These are phyloP conservation scores for Dicranocentrus wangi DNA, from an alignment of 2,888 invertebrate species.

Conservation along the genomic window DNA sequence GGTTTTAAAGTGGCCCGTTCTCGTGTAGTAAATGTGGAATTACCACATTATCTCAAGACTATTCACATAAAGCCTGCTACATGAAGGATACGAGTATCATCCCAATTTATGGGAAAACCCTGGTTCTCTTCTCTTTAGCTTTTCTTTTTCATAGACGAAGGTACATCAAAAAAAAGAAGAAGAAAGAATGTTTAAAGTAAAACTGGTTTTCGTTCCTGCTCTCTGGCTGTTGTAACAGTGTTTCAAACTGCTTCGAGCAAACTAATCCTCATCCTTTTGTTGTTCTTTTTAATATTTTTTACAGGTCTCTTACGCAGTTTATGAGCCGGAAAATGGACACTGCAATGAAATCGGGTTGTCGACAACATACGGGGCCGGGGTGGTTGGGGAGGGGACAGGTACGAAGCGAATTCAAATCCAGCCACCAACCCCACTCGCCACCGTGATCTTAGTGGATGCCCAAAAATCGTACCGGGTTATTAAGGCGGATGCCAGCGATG, in stretches of 20 bases:
- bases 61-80: too few relatives aligned
- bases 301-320: constrained; percentile 89
- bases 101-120: too few relatives aligned
- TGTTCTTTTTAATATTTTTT: constrained; percentile 34
- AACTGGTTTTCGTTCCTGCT: too few relatives aligned
- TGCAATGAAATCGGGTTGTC: constrained; percentile 72
- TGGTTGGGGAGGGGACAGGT: constrained; percentile 81
- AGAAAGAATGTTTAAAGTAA: too few relatives aligned
- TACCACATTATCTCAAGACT: too few relatives aligned
- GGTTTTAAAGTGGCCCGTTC: too few relatives aligned
- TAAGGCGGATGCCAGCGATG: constrained; percentile 83
- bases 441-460: constrained; percentile 83
- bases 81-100: too few relatives aligned
- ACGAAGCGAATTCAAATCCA: constrained; percentile 81
- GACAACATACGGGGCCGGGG: constrained; percentile 74
- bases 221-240: background rate
- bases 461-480: constrained; percentile 89
- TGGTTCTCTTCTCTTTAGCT: too few relatives aligned
- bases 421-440: constrained; percentile 80
- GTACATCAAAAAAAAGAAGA: too few relatives aligned
- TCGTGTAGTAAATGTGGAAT: too few relatives aligned
- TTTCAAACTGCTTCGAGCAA: constrained; percentile 43
- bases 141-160: too few relatives aligned
- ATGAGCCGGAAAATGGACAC: constrained; percentile 81
- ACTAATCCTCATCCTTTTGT: constrained; percentile 10